Evolutionary conservation across 92 coral and sea anemone genomes (phyloP).

Genomic region (Pocillopora meandrina): DNA sequence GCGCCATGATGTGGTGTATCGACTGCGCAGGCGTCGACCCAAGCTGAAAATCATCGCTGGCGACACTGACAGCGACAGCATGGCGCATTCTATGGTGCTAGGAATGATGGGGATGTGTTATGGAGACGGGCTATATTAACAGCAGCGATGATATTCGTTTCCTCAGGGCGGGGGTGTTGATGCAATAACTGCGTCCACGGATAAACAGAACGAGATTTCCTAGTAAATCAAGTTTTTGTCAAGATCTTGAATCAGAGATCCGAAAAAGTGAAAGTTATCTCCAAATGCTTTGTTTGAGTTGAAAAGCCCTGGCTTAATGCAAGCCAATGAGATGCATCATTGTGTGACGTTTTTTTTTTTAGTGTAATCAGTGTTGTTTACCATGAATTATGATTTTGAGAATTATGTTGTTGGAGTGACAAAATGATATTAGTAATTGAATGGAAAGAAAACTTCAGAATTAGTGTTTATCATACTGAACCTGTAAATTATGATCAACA

Average conservation of each 20-base stretch:
- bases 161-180: no score
- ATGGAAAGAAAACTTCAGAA: no score
- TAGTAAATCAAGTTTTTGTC: neutral
- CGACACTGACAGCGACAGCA: constrained; percentile 94
- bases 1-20: constrained; percentile 79
- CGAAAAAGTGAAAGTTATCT: no score
- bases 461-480: no score
- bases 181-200: no score
- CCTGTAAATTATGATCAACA: no score
- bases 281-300: no score
- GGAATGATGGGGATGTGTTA: constrained; percentile 92
- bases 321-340: no score
- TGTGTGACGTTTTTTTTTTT: neutral
- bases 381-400: neutral
- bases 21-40: constrained; percentile 94
- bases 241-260: no score
- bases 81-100: constrained; percentile 90
- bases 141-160: neutral
- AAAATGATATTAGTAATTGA: no score
- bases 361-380: neutral
- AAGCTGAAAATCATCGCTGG: constrained; percentile 91
- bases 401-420: no score
- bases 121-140: constrained; percentile 88
- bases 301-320: no score
- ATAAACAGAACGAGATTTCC: neutral